phyloP scores from a whole-genome alignment of 2,888 invertebrate species.

The Cryptus armator region DNA sequence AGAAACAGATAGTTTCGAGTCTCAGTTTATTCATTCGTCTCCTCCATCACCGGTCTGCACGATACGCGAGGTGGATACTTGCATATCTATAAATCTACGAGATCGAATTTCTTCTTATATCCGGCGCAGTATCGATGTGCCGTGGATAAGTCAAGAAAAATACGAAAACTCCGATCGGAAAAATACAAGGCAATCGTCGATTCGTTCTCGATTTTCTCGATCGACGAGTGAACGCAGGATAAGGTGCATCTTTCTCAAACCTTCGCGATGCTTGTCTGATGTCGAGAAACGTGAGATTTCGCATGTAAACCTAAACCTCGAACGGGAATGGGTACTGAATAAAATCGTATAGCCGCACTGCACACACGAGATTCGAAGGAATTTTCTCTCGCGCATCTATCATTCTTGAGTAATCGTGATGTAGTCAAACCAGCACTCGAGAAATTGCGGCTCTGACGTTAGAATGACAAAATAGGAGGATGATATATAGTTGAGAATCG shows the following conservation, averaged over 20 bases:
- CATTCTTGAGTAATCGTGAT: background rate
- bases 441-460: background rate
- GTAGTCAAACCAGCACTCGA: background rate
- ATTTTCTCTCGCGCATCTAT: background rate
- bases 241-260: background rate
- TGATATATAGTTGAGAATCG: conserved; percentile 30
- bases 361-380: conserved; percentile 4
- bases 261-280: background rate
- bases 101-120: conserved; percentile 16
- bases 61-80: background rate
- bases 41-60: background rate
- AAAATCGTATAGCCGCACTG: conserved; percentile 8
- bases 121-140: background rate
- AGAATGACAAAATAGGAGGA: background rate
- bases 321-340: background rate
- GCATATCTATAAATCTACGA: background rate
- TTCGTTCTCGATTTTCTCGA: background rate
- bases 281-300: conserved; percentile 19
- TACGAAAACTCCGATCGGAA: background rate
- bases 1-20: background rate
- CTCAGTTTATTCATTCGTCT: background rate
- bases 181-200: conserved; percentile 16
- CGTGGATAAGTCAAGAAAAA: conserved; percentile 8
- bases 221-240: background rate
- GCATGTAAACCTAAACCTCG: background rate